Conservation (phyloP, 2,888 invertebrate species). For the Meghimatium bilineatum region DNA sequence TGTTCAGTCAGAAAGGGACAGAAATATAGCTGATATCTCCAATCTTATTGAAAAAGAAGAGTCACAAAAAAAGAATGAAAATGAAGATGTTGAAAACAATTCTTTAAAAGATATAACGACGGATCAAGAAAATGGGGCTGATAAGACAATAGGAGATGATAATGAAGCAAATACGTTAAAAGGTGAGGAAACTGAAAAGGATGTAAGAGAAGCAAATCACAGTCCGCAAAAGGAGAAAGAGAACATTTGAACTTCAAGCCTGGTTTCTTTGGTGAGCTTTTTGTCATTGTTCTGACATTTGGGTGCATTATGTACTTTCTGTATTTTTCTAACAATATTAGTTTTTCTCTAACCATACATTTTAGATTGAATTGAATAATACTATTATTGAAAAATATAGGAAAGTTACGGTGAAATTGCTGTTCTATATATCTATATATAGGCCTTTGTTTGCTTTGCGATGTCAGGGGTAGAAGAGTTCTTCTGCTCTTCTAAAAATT, state of each 20-base stretch:
- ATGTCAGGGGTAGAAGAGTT: too few species aligned
- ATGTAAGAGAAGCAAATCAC: not conserved
- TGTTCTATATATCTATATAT: too few species aligned
- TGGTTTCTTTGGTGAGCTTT: constrained; percentile 12
- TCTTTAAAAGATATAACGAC: not conserved
- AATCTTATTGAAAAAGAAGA: not conserved
- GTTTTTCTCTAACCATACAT: not conserved
- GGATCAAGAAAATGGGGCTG: not conserved
- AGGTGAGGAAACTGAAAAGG: not conserved
- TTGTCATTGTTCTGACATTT: not conserved
- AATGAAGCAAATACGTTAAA: not conserved
- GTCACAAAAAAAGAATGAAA: not conserved
- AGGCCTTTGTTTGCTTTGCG: too few species aligned
- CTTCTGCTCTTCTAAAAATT: too few species aligned
- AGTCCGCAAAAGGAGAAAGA: not conserved
- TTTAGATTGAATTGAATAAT: too few species aligned
- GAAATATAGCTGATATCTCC: not conserved
- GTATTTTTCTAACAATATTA: not conserved
- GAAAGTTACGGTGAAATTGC: too few species aligned
- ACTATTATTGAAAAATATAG: too few species aligned
- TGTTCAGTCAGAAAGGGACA: constrained; percentile 13
- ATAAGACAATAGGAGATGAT: not conserved
- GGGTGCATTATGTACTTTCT: not conserved
- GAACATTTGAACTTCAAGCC: not conserved
- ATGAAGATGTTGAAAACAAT: not conserved